phyloP scores from a whole-genome alignment of 2,888 invertebrate genomes.

The Caenorhabditis angaria region DNA sequence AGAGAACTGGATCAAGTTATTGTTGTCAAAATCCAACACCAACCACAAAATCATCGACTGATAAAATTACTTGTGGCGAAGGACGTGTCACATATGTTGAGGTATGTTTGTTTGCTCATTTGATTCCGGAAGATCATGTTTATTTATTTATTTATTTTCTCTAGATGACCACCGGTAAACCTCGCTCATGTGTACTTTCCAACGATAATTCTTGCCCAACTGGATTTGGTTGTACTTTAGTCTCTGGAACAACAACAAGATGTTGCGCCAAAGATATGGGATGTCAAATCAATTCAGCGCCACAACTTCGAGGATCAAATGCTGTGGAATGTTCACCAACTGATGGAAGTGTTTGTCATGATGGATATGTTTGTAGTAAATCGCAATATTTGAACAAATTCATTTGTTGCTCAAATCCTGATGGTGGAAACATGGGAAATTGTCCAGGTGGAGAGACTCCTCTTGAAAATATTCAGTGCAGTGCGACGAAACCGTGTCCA shows the following conservation, averaged over 20 bases:
- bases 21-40: constrained; percentile 64
- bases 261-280: constrained; percentile 71
- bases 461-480: constrained; percentile 60
- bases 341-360: constrained; percentile 60
- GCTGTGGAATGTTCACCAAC: constrained; percentile 64
- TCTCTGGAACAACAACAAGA: constrained; percentile 64
- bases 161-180: constrained; percentile 64
- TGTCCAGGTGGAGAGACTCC: constrained; percentile 68
- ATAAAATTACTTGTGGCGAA: constrained; percentile 56
- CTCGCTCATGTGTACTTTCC: constrained; percentile 63
- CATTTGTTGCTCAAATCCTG: constrained; percentile 67
- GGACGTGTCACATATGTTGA: constrained; percentile 70
- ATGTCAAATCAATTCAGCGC: constrained; percentile 70
- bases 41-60: constrained; percentile 37
- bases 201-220: constrained; percentile 63
- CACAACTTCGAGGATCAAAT: constrained; percentile 62
- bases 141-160: constrained; percentile 17
- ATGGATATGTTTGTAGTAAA: constrained; percentile 66
- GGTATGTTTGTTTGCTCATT: constrained; percentile 29
- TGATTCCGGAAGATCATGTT: constrained; percentile 22
- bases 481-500: constrained; percentile 65
- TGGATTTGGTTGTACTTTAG: constrained; percentile 70
- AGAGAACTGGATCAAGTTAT: constrained; percentile 69
- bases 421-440: constrained; percentile 48
- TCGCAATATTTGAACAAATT: constrained; percentile 65